Evolutionary conservation across 2,797 vertebrate genomes (phyloP), one percentile per base, ranked within the genome.

Genomic region (Falco biarmicus): DNA sequence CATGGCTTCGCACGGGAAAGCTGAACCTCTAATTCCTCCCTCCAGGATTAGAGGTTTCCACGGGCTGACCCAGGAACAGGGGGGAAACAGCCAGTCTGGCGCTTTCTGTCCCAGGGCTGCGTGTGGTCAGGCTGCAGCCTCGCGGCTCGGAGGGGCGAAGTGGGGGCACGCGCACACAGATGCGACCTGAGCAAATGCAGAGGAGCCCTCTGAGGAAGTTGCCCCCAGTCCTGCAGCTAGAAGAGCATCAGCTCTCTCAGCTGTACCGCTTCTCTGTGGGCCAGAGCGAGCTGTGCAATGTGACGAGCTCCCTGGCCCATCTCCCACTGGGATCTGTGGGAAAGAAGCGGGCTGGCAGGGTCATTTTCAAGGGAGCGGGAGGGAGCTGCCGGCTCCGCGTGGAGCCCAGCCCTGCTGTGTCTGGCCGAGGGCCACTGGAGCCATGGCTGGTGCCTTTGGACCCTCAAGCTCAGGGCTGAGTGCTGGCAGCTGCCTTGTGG

Each of bases 401-500:
- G 2, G 48, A 63, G 54, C 78, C 50, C 59, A 22, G 24, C 17
- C 11, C 32, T 19, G 45, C 57, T 19, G 21, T 20, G 43, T 18
- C 48, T 15, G 29, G 15, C 5, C 5, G 4, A 10, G n/a, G 60
- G 59, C 32, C 15, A 0, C 51, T 4, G 31, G 43, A 61, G 29
- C n/a, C 2, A 3, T 0, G 1, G 39, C 29, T 1, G 0, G 13
- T 26, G 26, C 64, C 71, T 70, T 26, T 7, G 29, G 11, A 24
- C 26, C 26, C 41, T 4, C 1, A 5, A 53, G 64, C 43, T 29
- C 24, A 6, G 16, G 41, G 43, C 63, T 17, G 56, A 53, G 61
- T 1, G 5, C 34, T 48, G 34, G 39, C 66, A 1, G 2, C 60
- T 32, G 51, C 59, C 31, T 24, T 8, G 0, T 21, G 66, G 53